These are phyloP conservation scores for Micronycteris hirsuta DNA, from an alignment of 2,113 vertebrate species.

Conservation along the genomic window DNA sequence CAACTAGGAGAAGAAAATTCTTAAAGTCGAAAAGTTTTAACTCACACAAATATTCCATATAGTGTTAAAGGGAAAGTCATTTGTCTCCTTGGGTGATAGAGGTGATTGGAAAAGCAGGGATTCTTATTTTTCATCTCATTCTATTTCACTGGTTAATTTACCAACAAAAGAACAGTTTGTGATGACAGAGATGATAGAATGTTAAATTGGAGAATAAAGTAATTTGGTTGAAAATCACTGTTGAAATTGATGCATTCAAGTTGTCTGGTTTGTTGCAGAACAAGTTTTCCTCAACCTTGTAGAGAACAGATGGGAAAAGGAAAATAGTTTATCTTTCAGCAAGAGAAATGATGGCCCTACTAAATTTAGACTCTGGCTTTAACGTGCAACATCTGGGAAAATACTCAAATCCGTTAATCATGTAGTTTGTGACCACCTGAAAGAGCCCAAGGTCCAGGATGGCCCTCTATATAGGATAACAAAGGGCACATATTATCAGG, in stretches of 20 bases:
- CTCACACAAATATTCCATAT: slow-evolving; percentile 24
- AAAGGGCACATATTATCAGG: slow-evolving; percentile 19
- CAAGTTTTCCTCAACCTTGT: slow-evolving; percentile 16
- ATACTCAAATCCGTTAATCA: slow-evolving; percentile 52
- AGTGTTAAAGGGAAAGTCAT: slow-evolving; percentile 44
- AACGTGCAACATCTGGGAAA: slow-evolving; percentile 69
- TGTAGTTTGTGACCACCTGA: slow-evolving; percentile 48
- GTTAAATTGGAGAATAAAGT: slow-evolving; percentile 29
- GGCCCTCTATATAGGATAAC: background rate
- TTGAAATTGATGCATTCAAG: slow-evolving; percentile 39
- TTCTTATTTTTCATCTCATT: slow-evolving; percentile 23
- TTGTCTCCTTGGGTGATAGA: slow-evolving; percentile 21
- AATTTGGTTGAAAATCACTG: slow-evolving; percentile 5
- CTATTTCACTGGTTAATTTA: background rate
- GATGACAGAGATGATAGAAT: slow-evolving; percentile 33
- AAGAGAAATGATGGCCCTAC: slow-evolving; percentile 57
- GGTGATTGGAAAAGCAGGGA: slow-evolving; percentile 46
- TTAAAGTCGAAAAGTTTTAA: slow-evolving; percentile 29
- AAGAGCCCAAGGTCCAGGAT: slow-evolving; percentile 19
- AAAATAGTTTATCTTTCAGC: slow-evolving; percentile 67
- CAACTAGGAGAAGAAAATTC: slow-evolving; percentile 39
- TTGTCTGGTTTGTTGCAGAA: slow-evolving; percentile 1
- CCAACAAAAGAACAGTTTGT: background rate
- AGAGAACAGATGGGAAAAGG: slow-evolving; percentile 65
- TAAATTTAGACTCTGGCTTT: slow-evolving; percentile 68